These are phyloP conservation scores for Zoanthus solanderi DNA, from an alignment of 92 coral and sea anemone species.

Conservation along the genomic window DNA sequence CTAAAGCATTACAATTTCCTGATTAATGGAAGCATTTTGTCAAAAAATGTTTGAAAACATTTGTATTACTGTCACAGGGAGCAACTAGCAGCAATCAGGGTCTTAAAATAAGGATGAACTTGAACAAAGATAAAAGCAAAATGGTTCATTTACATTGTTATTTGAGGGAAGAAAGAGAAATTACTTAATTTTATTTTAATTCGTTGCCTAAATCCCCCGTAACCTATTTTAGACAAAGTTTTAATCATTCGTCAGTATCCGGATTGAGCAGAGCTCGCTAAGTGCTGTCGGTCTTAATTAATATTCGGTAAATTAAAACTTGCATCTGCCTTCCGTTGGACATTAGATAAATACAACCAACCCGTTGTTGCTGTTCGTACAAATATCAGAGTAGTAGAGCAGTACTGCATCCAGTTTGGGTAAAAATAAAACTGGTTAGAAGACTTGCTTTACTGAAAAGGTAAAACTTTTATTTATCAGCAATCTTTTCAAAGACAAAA, in stretches of 20 bases:
- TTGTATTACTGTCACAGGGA: neutral
- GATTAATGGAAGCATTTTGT: neutral
- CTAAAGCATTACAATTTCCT: neutral
- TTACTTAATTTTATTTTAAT: neutral
- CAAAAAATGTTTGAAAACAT: neutral
- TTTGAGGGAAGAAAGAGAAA: neutral
- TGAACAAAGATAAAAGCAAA: neutral
- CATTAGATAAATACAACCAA: neutral
- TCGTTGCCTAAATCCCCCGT: neutral
- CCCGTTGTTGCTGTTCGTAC: neutral
- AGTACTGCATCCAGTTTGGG: too few relatives aligned
- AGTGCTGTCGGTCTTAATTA: constrained; percentile 3
- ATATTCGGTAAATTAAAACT: neutral
- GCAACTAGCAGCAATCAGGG: neutral
- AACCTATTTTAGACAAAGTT: neutral
- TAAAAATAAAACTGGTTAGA: neutral
- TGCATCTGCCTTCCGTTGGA: neutral
- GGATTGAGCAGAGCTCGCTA: neutral
- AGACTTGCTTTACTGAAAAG: neutral
- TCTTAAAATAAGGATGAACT: neutral
- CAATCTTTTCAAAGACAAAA: too few relatives aligned
- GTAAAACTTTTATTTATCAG: too few relatives aligned
- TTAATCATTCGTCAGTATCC: neutral
- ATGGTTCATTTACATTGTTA: neutral
- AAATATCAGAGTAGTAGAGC: neutral